Conservation (phyloP, 2,113 vertebrate species). For the Datnioides undecimradiatus region DNA sequence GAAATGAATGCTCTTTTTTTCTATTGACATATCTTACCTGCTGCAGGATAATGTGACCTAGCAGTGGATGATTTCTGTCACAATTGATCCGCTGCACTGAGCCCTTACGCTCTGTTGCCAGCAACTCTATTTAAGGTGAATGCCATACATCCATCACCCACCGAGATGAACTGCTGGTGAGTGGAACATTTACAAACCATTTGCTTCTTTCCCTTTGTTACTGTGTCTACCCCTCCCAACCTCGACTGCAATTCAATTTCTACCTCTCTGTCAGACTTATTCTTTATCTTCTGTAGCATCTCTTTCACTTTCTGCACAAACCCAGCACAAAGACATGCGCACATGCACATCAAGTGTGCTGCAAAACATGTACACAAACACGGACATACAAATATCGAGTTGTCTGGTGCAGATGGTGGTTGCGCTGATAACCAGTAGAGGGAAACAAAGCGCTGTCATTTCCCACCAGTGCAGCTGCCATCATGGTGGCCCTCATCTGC, state of each 20-base stretch:
- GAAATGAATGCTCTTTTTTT: constrained; percentile 13
- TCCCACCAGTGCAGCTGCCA: constrained; percentile 14
- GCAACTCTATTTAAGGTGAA: constrained; percentile 52
- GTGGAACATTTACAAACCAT: constrained; percentile 54
- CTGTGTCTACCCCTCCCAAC: not conserved
- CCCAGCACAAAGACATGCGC: not conserved
- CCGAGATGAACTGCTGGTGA: constrained; percentile 52
- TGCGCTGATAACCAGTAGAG: constrained; percentile 75
- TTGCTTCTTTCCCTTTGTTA: constrained; percentile 23
- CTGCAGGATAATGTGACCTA: constrained; percentile 55
- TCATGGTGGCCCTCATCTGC: constrained; percentile 45
- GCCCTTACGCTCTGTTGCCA: constrained; percentile 34
- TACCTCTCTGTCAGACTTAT: constrained; percentile 12
- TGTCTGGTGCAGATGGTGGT: constrained; percentile 32
- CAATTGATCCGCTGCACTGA: constrained; percentile 49
- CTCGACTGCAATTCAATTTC: not conserved
- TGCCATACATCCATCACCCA: constrained; percentile 49
- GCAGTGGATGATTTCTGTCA: constrained; percentile 60
- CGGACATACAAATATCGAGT: constrained; percentile 34
- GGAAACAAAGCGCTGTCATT: constrained; percentile 76
- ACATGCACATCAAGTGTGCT: not conserved
- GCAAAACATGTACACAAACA: not conserved
- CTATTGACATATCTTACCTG: constrained; percentile 41
- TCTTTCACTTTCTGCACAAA: not conserved
- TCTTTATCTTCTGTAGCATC: not conserved